Percentiles rank a stretch among this genome's conserved stretches.
These are phyloP conservation scores for Drosophila greeni DNA, from an alignment of 2,888 invertebrate species.

Conservation along the genomic window DNA sequence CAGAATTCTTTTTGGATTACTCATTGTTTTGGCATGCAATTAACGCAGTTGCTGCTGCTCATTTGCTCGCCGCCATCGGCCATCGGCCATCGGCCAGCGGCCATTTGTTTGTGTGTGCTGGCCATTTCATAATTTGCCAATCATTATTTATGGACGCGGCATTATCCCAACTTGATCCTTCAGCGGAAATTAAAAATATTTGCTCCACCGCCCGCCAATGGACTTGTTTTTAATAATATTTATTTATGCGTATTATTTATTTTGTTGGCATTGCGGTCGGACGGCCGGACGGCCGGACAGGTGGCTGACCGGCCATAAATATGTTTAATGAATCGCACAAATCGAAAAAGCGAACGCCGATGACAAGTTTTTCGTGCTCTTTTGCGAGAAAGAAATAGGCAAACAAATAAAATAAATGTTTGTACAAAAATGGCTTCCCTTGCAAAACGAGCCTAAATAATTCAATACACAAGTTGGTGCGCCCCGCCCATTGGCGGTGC, in stretches of 20 bases:
- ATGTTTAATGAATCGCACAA: constrained; percentile 51
- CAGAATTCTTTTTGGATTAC: neutral
- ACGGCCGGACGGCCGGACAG: constrained; percentile 34
- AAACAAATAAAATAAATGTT: constrained; percentile 9
- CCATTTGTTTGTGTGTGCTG: constrained; percentile 33
- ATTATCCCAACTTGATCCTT: constrained; percentile 57
- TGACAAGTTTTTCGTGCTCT: constrained; percentile 31
- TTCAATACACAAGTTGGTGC: neutral
- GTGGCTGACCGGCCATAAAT: constrained; percentile 47
- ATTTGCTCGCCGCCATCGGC: constrained; percentile 2
- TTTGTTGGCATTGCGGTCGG: constrained; percentile 44
- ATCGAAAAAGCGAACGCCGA: constrained; percentile 34
- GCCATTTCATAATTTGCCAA: constrained; percentile 50
- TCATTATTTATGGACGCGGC: constrained; percentile 57
- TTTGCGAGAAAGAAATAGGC: constrained; percentile 1
- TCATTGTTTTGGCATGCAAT: constrained; percentile 15
- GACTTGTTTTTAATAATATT: constrained; percentile 29
- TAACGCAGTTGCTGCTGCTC: constrained; percentile 25
- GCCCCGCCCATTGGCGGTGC: constrained; percentile 35
- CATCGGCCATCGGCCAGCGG: neutral
- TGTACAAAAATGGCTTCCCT: neutral
- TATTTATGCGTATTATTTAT: constrained; percentile 30
- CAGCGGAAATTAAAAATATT: constrained; percentile 59
- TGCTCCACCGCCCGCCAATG: neutral
- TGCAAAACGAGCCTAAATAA: constrained; percentile 13